Base-by-base conservation (phyloP, 2,888 invertebrate genomes). In the Capitulum mitella region DNA sequence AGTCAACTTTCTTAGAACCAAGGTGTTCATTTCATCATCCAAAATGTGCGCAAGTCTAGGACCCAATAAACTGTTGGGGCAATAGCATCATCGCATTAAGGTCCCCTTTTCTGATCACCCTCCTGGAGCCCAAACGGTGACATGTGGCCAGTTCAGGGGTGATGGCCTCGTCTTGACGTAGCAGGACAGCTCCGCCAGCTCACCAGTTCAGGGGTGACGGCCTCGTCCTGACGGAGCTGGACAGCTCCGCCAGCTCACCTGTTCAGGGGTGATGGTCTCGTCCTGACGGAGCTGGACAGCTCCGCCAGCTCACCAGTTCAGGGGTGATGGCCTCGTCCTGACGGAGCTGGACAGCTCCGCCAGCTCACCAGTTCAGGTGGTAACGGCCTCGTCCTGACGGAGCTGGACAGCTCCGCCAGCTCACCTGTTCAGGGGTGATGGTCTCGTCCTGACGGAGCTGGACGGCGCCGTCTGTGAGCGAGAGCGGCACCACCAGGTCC, bases 401-500 rank as follows among this genome's bases (percentile, higher is more conserved):
- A 43, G 43, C 6, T 43, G 43, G 2, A 16, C 22, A 22, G 5
- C 51, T 51, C 19, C 12, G 1, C 51, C 19, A 51, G 51, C 70
- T 70, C 37, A 70, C 70, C 70, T 70, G 70, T 16, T 70, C 34
- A 1, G 70, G 70, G 2, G 70, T 70, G 70, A 70, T 37, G 22
- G 37, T 10, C 37, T 70, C 37, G 22, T 70, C 70, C 22, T 37
- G 37, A 2, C 0, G 70, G 22, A 70, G 70, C 6, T 32, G 70
- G 22, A 37, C 70, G 5, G 70, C 34, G 5, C 70, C 70, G 29
- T 70, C 70, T 22, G 70, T 70, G 37, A 70, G 10, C 19, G 37
- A 70, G 37, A 70, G 70, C 22, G 70, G 70, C 22, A 70, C 70
- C 8, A 70, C 70, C 70, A 70, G 70, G 70, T 70, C 70, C 37